Base-by-base conservation (phyloP, 2,797 vertebrate genomes). In the Lithobates sylvaticus region DNA sequence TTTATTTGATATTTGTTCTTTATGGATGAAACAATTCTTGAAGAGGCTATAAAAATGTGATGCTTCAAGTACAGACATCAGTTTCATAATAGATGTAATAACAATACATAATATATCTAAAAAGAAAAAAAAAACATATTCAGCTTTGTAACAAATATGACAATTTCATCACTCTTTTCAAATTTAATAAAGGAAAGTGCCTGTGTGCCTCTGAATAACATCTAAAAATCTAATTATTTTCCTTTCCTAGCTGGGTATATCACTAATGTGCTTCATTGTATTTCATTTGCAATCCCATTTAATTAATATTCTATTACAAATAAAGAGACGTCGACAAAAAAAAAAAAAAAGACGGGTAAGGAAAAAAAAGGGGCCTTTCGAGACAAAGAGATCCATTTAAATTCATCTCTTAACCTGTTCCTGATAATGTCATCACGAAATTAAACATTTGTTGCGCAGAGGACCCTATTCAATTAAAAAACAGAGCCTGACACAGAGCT, bases 181-280 rank as follows among this genome's bases (percentile, higher is more conserved):
- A 81, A 27, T 90, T 89, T 89, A 91, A 89, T 89, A 87, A 88
- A 85, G 75, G 67, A 36, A 87, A 89, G 86, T 70, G 84, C 58
- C 34, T 73, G n/a, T 12, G 5, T 83, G n/a, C 26, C 86, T 91
- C 91, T 87, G 86, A 86, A 88, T 89, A 89, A 78, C 90, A 90
- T 88, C 84, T 88, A 84, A 80, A 6, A 50, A 89, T 90, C 86
- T 92, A 90, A 92, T 91, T 92, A 91, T 90, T 92, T 89, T 88
- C 88, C n/a, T 89, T 90, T 87, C 88, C 86, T 90, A 86, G 89
- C 3, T 4, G 82, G 76, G 89, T 91, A 88, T 85, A 84, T 75
- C 88, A 86, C 82, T 90, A 87, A 92, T 83, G 50, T 81, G 88
- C 64, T 88, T 86, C 84, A 88, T 89, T 91, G 67, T 77, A 84